Evolutionary conservation across 2,797 vertebrate species (phyloP).

Genomic region (Enteromius paludinosus): DNA sequence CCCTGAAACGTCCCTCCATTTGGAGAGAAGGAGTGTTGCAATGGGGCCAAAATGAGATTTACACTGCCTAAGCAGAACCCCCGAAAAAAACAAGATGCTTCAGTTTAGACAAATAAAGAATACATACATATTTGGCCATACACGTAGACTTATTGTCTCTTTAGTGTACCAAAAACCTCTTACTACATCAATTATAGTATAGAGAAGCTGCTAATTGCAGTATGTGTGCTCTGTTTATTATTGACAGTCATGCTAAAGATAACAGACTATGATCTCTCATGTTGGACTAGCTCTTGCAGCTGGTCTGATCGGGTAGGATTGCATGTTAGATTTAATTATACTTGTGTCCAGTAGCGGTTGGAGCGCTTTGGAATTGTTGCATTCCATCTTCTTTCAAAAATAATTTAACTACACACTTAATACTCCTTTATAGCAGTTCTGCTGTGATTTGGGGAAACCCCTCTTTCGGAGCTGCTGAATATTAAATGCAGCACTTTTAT

Average conservation of each 20-base stretch:
- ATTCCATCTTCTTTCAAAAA: neutral
- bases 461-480: slow-evolving; percentile 8
- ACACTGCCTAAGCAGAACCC: neutral
- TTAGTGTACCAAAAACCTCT: neutral
- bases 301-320: neutral
- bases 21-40: neutral
- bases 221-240: neutral
- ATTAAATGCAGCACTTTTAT: slow-evolving; percentile 2
- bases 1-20: neutral
- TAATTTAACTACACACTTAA: neutral
- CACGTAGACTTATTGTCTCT: neutral
- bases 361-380: neutral
- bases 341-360: neutral
- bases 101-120: neutral
- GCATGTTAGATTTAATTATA: slow-evolving; percentile 17
- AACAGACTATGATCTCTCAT: slow-evolving; percentile 6
- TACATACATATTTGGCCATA: neutral
- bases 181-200: neutral
- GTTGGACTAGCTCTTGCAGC: neutral
- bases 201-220: slow-evolving; percentile 13
- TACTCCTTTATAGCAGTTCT: neutral
- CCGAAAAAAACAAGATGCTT: neutral
- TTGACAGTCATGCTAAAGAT: neutral
- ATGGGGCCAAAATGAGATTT: neutral
- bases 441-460: slow-evolving; percentile 31